Conservation (phyloP, 2,113 vertebrate species). For the Myxocyprinus asiaticus region DNA sequence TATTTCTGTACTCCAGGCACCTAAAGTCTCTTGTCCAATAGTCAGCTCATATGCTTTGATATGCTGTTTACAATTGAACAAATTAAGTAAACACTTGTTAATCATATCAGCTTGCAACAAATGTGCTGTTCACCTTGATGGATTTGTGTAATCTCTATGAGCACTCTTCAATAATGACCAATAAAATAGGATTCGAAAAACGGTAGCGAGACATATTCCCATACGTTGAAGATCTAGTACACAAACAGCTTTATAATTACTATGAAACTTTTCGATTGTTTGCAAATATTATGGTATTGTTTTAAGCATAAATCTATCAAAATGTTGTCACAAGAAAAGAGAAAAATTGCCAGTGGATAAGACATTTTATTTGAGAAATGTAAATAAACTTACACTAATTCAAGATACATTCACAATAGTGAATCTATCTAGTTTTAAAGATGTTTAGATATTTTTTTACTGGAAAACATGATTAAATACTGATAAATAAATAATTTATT, state of each 20-base stretch:
- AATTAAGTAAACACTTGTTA: constrained; percentile 36
- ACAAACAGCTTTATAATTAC: neutral
- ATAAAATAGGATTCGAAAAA: constrained; percentile 24
- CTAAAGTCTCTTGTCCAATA: constrained; percentile 37
- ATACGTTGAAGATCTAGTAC: constrained; percentile 1
- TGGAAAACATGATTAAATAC: no score
- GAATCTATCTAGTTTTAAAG: no score
- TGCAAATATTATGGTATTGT: no score
- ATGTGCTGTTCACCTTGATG: constrained; percentile 17
- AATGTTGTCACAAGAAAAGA: no score
- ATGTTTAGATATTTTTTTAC: no score
- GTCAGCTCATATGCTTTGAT: constrained; percentile 17
- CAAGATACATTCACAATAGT: no score
- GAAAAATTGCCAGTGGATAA: no score
- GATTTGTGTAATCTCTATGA: constrained; percentile 10
- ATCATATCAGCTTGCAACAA: constrained; percentile 28
- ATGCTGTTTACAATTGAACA: constrained; percentile 3
- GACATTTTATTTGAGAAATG: no score
- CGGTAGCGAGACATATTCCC: constrained; percentile 1
- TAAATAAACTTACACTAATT: no score
- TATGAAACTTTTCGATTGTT: neutral
- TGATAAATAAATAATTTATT: no score
- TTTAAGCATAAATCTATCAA: no score
- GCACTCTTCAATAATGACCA: neutral
- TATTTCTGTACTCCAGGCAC: constrained; percentile 14